phyloP scores from a whole-genome alignment of 2,888 invertebrate genomes.

The Pollenia griseotomentosa region DNA sequence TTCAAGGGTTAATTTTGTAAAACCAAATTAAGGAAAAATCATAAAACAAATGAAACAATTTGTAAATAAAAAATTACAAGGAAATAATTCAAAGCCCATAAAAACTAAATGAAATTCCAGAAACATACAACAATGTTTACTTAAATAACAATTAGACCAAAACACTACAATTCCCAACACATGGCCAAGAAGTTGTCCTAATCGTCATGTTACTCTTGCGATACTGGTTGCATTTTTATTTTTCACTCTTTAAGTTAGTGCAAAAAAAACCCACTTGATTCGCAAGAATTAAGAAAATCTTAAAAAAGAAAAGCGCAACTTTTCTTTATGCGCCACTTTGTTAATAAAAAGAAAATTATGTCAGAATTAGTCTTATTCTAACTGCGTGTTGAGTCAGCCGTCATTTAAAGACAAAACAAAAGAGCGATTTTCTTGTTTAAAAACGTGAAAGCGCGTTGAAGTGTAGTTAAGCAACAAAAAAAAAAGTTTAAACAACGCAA shows the following conservation, averaged over 20 bases:
- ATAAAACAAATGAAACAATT: constrained; percentile 43
- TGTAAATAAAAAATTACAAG: constrained; percentile 44
- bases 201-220: not conserved
- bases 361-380: constrained; percentile 58
- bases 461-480: not conserved
- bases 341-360: constrained; percentile 53
- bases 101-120: constrained; percentile 25
- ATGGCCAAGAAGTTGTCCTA: constrained; percentile 27
- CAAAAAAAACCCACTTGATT: constrained; percentile 27
- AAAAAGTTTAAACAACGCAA: not conserved
- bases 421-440: not conserved
- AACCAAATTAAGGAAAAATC: constrained; percentile 38
- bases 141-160: constrained; percentile 18
- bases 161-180: not conserved
- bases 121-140: constrained; percentile 3
- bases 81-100: constrained; percentile 38
- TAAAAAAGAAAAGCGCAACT: not conserved
- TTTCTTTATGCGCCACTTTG: constrained; percentile 35
- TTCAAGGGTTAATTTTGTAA: constrained; percentile 30
- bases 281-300: constrained; percentile 28
- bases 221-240: not conserved
- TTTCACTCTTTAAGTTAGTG: constrained; percentile 2
- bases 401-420: not conserved
- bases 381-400: constrained; percentile 37
- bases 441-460: constrained; percentile 5